Conservation (phyloP, 2,888 invertebrate species). For the Ecdyonurus torrentis region DNA sequence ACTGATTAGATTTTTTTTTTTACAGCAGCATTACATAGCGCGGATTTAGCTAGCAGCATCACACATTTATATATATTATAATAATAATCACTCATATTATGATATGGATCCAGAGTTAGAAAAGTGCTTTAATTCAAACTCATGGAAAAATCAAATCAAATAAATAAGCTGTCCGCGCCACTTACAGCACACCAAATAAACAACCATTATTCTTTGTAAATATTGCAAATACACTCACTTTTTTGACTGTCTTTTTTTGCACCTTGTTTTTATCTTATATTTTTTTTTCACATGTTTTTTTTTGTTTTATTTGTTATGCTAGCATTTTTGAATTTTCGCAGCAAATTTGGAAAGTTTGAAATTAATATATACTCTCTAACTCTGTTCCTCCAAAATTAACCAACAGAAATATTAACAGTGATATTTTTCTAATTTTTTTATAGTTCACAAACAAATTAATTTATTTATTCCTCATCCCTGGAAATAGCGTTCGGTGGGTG, state of each 20-base stretch:
- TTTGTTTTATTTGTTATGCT: background rate
- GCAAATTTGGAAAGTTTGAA: background rate
- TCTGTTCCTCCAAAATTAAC: slow-evolving; percentile 5
- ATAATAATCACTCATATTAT: too few species aligned
- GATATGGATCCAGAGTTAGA: too few species aligned
- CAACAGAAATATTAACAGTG: background rate
- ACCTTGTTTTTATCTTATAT: too few species aligned
- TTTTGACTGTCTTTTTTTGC: too few species aligned
- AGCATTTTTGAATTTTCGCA: background rate
- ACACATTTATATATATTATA: too few species aligned
- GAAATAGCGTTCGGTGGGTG: background rate
- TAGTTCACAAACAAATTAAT: background rate
- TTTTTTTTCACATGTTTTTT: slow-evolving; percentile 5
- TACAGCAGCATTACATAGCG: background rate
- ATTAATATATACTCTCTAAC: background rate
- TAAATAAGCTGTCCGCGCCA: too few species aligned
- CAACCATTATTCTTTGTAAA: too few species aligned
- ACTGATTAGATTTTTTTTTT: background rate
- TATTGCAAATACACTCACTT: background rate
- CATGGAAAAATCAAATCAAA: too few species aligned
- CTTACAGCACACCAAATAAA: too few species aligned
- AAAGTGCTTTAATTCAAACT: too few species aligned
- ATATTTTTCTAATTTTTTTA: background rate
- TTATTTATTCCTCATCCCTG: background rate
- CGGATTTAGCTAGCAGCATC: too few species aligned